phyloP scores from a whole-genome alignment of 2,797 vertebrate species.

The Craterocephalus amniculus region DNA sequence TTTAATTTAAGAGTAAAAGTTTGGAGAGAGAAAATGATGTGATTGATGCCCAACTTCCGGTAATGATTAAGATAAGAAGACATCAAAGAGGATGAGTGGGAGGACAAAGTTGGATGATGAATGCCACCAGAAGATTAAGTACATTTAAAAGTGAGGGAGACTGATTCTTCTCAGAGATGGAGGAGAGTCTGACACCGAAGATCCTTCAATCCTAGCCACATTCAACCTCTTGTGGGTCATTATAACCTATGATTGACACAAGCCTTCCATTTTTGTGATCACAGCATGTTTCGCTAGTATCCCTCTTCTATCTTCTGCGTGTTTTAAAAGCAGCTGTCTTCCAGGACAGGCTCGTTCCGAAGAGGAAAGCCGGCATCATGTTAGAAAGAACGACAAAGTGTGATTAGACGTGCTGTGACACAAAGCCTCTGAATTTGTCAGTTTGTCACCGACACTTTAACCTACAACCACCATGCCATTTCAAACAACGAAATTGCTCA shows the following conservation, averaged over 20 bases:
- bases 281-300: conserved; percentile 56
- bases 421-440: conserved; percentile 46
- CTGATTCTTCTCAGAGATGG: conserved; percentile 54
- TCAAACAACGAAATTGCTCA: conserved; percentile 23
- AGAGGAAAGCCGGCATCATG: conserved; percentile 26
- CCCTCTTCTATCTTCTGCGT: conserved; percentile 52
- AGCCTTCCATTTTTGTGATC: conserved; percentile 64
- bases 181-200: conserved; percentile 58
- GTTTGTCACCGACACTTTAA: conserved; percentile 54
- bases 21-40: conserved; percentile 3
- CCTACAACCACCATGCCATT: conserved; percentile 21
- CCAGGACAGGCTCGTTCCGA: conserved; percentile 31
- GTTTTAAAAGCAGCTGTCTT: conserved; percentile 46
- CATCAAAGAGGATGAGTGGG: conserved; percentile 57
- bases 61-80: conserved; percentile 56
- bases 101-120: conserved; percentile 62
- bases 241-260: conserved; percentile 57
- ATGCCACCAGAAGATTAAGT: conserved; percentile 52
- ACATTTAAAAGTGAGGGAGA: conserved; percentile 57
- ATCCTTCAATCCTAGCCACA: conserved; percentile 53
- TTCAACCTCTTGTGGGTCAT: conserved; percentile 29
- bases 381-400: conserved; percentile 28
- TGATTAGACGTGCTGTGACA: conserved; percentile 47
- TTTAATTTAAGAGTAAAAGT: neutral
- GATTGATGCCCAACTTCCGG: conserved; percentile 39